Evolutionary conservation across 2,797 vertebrate genomes (phyloP).

Genomic region (Chelmon rostratus): DNA sequence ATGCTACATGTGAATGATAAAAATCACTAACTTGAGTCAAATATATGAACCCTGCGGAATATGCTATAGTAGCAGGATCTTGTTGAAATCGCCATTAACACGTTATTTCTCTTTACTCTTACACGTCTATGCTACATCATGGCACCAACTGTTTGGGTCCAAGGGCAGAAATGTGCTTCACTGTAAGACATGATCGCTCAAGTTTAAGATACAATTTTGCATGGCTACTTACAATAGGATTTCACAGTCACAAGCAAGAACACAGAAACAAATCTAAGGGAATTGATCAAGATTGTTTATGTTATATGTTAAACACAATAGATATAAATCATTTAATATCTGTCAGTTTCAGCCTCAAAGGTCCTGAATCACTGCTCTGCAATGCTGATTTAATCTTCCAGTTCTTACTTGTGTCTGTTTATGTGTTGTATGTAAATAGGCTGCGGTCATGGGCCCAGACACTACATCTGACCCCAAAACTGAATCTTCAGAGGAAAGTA

Average conservation of each 20-base stretch:
- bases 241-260: background rate
- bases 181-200: background rate
- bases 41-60: background rate
- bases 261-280: background rate
- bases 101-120: background rate
- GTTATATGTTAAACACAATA: background rate
- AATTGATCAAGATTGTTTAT: background rate
- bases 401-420: conserved; percentile 1
- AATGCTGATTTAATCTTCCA: background rate
- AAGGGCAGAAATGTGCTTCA: background rate
- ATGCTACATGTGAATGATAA: background rate
- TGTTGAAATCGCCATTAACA: background rate
- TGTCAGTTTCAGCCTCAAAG: too few relatives aligned
- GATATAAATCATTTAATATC: too few relatives aligned
- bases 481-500: conserved; percentile 71
- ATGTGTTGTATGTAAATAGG: conserved; percentile 35
- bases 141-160: background rate
- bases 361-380: background rate
- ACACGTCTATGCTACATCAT: background rate
- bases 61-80: background rate
- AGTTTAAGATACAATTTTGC: background rate
- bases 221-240: background rate
- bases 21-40: background rate
- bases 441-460: conserved; percentile 74
- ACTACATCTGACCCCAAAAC: conserved; percentile 49